Evolutionary conservation across 2,113 vertebrate genomes (phyloP), one percentile per base, ranked within the genome.

Genomic region (Ornithorhynchus anatinus): DNA sequence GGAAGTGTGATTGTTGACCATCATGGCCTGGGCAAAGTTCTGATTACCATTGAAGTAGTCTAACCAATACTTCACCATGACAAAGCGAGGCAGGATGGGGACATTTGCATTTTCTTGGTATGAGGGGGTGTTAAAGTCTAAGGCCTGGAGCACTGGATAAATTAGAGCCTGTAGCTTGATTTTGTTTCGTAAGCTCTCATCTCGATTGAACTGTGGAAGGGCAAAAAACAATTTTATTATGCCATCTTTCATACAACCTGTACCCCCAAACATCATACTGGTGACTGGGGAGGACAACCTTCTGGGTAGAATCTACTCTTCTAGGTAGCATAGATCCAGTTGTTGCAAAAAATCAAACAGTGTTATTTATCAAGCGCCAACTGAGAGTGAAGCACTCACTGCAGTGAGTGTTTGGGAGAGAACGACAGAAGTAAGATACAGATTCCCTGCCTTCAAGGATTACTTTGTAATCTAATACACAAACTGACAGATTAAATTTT

Each of bases 51-150:
- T 93, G 40, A 99, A 86, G 76, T 99, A 99, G 54, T 97, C 90
- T 29, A 99, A 82, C 97, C 96, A 99, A 74, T 94, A 98, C 12
- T 90, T 93, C 10, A 94, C 90, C 97, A 99, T 96, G 86, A 93
- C n/a, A 0, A 82, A 83, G 10, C 95, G 88, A 43, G 95, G 90
- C 3, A 99, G 92, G 82, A 99, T 94, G 3, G 96, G 94, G n/a
- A 93, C 87, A 15, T 94, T 87, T 77, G 62, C 78, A 69, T 97
- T 99, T 88, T 99, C 97, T 91, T 97, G 96, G 67, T 98, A 96
- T 5, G 97, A 99, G 1, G 98, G 92, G 0, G 97, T 99, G 77
- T 96, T 92, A 87, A 99, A 98, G 88, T 99, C 97, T 6, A 99
- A 91, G 0, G 96, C 93, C 83, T 99, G 98, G 36, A 99, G 95